Conservation (phyloP, 2,797 vertebrate species). For the Chaenodraco wilsoni region DNA sequence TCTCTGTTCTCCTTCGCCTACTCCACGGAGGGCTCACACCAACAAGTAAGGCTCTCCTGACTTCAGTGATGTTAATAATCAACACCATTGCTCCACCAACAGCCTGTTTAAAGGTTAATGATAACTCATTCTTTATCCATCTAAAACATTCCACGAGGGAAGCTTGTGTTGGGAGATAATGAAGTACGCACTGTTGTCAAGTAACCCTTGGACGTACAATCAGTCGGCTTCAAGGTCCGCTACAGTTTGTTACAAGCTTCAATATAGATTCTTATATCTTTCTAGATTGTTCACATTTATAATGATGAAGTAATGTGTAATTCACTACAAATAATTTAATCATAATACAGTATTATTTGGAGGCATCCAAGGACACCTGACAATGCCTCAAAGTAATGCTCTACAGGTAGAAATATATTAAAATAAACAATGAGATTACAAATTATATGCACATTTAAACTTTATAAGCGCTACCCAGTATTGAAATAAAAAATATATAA, state of each 20-base stretch:
- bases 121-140: constrained; percentile 53
- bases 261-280: background rate
- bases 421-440: too few species aligned
- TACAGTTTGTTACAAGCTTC: background rate
- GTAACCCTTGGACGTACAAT: constrained; percentile 59
- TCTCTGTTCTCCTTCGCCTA: constrained; percentile 88
- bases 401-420: too few species aligned
- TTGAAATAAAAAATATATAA: too few species aligned
- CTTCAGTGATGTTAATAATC: constrained; percentile 57
- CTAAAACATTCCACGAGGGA: constrained; percentile 11
- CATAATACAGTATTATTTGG: too few species aligned
- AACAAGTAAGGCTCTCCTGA: constrained; percentile 85
- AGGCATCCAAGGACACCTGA: too few species aligned
- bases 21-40: constrained; percentile 94
- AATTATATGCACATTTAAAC: too few species aligned
- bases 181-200: constrained; percentile 45
- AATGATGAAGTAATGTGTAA: background rate
- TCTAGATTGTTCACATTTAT: background rate
- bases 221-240: constrained; percentile 9
- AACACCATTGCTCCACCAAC: constrained; percentile 28
- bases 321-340: background rate
- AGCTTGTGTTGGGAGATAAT: constrained; percentile 27
- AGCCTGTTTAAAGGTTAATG: constrained; percentile 67
- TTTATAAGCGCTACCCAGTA: too few species aligned
- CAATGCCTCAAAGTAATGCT: too few species aligned